These are phyloP conservation scores for Aspidoscelis tigris DNA, from an alignment of 2,113 vertebrate species.

Conservation along the genomic window DNA sequence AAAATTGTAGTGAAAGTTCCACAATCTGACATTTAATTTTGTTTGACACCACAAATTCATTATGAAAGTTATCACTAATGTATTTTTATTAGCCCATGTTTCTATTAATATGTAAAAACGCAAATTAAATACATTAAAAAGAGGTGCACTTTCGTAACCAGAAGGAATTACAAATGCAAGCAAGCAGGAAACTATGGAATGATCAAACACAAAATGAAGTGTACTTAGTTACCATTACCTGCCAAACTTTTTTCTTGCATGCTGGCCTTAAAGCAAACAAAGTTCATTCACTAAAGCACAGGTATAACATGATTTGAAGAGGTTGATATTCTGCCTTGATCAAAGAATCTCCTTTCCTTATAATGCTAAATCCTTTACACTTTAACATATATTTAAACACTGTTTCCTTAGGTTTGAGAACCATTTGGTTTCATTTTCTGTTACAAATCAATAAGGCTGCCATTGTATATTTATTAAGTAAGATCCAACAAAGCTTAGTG, in stretches of 20 bases:
- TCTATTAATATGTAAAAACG: constrained; percentile 19
- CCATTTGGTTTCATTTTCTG: neutral
- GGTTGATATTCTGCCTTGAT: neutral
- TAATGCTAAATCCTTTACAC: neutral
- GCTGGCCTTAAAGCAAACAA: neutral
- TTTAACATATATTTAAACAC: neutral
- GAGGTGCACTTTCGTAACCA: neutral
- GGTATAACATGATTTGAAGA: neutral
- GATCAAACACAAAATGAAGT: neutral
- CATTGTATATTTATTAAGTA: neutral
- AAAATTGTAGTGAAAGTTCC: neutral
- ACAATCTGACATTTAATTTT: neutral
- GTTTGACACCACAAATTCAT: neutral
- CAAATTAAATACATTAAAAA: neutral
- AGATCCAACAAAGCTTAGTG: neutral
- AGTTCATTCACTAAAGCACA: neutral
- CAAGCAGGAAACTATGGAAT: constrained; percentile 6
- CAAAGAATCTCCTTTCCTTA: neutral
- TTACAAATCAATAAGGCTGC: neutral
- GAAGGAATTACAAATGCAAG: neutral
- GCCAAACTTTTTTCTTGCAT: neutral
- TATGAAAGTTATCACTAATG: constrained; percentile 2
- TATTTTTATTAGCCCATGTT: neutral
- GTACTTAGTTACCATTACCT: constrained; percentile 23
- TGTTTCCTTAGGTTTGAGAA: neutral